A percentile compares a stretch with the other conserved stretches of the same genome.
Evolutionary conservation across 2,113 vertebrate genomes (phyloP).

Genomic region (Trogon surrucura): DNA sequence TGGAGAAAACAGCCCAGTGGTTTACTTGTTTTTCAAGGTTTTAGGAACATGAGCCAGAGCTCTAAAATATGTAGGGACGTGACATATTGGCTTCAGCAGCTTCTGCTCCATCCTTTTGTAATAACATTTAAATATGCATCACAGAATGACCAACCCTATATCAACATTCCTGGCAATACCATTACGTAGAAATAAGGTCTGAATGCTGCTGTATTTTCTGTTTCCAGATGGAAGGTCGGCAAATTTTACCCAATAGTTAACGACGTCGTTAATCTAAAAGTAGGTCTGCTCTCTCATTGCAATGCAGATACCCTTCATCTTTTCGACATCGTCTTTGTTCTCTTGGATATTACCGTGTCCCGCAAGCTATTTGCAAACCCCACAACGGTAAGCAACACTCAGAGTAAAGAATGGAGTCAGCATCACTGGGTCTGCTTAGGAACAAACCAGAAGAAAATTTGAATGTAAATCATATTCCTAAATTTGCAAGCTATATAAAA

Average conservation of each 20-base stretch:
- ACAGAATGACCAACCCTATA: background rate
- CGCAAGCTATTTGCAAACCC: background rate
- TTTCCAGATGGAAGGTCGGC: background rate
- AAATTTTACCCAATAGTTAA: slow-evolving; percentile 10
- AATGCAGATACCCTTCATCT: background rate
- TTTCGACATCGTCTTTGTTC: background rate
- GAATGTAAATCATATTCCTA: background rate
- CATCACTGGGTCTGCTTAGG: background rate
- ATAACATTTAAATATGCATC: background rate
- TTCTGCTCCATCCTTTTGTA: background rate
- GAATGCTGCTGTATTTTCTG: slow-evolving; percentile 13
- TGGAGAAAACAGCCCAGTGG: background rate
- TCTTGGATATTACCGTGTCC: background rate
- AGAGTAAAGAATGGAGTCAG: slow-evolving; percentile 7
- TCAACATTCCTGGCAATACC: background rate
- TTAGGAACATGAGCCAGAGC: background rate
- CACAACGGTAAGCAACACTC: background rate
- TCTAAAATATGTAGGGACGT: background rate
- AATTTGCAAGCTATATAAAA: background rate
- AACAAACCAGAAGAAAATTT: background rate
- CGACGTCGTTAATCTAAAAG: background rate
- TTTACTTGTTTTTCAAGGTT: background rate
- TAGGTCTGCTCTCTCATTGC: background rate
- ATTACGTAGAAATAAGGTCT: background rate
- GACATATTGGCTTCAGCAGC: background rate